phyloP scores from a whole-genome alignment of 2,888 invertebrate species.

The Acholoe squamosa region DNA sequence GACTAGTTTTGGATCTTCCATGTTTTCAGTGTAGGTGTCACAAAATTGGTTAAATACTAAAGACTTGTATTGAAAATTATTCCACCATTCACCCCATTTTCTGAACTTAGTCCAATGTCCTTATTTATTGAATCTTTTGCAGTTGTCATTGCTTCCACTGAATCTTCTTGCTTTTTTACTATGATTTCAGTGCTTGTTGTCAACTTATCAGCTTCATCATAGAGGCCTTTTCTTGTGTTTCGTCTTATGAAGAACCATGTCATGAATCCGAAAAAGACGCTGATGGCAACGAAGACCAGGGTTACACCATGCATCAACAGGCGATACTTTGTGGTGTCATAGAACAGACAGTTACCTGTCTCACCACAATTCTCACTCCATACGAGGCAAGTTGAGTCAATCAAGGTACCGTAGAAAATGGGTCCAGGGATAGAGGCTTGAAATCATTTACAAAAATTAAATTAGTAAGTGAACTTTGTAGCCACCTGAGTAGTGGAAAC shows the following conservation, averaged over 20 bases:
- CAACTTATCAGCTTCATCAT: background rate
- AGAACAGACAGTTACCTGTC: constrained; percentile 30
- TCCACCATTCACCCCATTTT: no score
- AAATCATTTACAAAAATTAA: no score
- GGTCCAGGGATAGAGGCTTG: constrained; percentile 34
- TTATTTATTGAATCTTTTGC: background rate
- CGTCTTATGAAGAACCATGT: background rate
- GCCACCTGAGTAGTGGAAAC: no score
- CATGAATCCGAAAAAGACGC: background rate
- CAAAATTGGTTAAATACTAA: no score
- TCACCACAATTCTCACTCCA: constrained; percentile 37
- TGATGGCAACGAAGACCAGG: background rate
- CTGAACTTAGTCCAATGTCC: no score
- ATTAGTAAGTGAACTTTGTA: no score
- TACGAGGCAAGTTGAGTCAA: constrained; percentile 14
- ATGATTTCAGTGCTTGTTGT: background rate
- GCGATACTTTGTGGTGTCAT: constrained; percentile 31
- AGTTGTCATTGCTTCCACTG: background rate
- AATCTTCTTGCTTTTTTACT: background rate
- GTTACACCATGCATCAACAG: background rate
- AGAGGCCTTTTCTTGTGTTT: background rate
- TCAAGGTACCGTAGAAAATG: background rate
- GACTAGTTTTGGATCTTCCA: no score
- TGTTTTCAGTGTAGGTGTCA: no score
- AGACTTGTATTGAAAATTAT: no score